Base-by-base conservation (phyloP, 2,113 vertebrate species). In the Chionis minor region DNA sequence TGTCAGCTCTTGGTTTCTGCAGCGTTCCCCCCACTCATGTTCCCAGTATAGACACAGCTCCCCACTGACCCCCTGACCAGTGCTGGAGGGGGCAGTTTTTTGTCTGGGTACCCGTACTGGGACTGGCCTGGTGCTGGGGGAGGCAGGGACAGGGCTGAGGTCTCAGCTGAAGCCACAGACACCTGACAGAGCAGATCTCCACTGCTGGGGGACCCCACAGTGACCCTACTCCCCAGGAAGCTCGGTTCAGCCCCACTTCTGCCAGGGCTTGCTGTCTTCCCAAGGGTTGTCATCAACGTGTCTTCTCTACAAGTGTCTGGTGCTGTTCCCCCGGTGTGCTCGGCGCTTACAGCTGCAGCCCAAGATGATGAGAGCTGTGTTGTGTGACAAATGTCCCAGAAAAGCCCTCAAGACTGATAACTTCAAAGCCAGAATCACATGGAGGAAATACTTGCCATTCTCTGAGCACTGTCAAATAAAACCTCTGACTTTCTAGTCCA, bases 11-110 rank as follows among this genome's bases (percentile, higher is more conserved):
- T 19, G 6, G 17, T 38, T 45, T 38, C 70, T 28, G 45, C 45
- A 38, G 70, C 12, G 1, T 27, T 35, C 12, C 27, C 26, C 51
- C 24, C 2, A 3, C 24, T n/a, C 1, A 0, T 3, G 16, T 18
- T 51, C 42, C 44, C 26, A 47, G 28, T 23, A 5, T 2, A 3
- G 58, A 28, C 2, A 4, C 26, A 17, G 69, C 42, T 42, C 35
- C 30, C n/a, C 24, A 8, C 33, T n/a, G n/a, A 14, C 28, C 10
- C 22, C 33, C 27, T 6, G 56, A 2, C 33, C 1, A 2, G 21
- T 38, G 66, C 40, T 62, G 49, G 55, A 38, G 40, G 55, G 12
- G 33, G 56, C 47, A 55, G 86, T 19, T 67, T 67, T 33, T 27
- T 18, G 11, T 10, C 28, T 21, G 54, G 42, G 52, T 22, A 7